Evolutionary conservation across 2,888 invertebrate genomes (phyloP).

Genomic region (Coremacera marginata): DNA sequence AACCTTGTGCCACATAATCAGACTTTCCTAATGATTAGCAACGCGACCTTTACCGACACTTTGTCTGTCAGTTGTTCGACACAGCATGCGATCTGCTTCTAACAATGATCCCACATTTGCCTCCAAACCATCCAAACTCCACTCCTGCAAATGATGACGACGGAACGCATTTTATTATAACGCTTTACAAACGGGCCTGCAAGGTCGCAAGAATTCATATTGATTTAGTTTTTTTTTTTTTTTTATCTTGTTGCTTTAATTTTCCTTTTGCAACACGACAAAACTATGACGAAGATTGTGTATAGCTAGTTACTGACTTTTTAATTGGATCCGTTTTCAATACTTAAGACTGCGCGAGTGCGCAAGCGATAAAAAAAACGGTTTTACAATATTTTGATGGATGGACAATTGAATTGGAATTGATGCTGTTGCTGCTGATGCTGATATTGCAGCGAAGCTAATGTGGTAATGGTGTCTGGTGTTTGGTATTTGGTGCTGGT

Average conservation of each 20-base stretch:
- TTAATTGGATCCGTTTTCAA: neutral
- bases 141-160: neutral
- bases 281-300: too few relatives aligned
- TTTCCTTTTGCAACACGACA: too few relatives aligned
- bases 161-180: neutral
- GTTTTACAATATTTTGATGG: slow-evolving; percentile 54
- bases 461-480: slow-evolving; percentile 8
- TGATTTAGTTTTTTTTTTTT: neutral
- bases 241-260: too few relatives aligned
- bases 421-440: neutral
- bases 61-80: too few relatives aligned
- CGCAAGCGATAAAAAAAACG: neutral
- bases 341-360: neutral
- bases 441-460: slow-evolving; percentile 2
- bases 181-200: neutral
- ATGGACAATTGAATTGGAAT: slow-evolving; percentile 57
- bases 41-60: too few relatives aligned
- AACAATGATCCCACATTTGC: neutral
- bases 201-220: slow-evolving; percentile 8
- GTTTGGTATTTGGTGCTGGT: neutral
- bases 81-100: too few relatives aligned
- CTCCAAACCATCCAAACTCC: slow-evolving; percentile 5
- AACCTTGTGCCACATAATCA: too few relatives aligned
- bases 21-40: too few relatives aligned
- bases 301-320: neutral